phyloP scores from a whole-genome alignment of 1,140 invertebrate genomes.

The Bombus consobrinus region DNA sequence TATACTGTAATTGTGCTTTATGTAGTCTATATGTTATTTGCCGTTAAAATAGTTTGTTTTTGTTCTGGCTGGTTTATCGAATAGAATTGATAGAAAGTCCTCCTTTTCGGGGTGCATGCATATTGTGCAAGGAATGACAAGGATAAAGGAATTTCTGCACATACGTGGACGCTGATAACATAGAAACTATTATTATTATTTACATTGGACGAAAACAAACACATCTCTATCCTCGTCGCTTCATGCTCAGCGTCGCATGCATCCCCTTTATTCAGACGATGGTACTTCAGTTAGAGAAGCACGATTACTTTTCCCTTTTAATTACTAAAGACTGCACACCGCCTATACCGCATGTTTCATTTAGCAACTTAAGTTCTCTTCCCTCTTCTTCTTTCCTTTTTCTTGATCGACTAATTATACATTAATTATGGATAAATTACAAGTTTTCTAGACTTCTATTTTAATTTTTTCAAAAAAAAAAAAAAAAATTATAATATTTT shows the following conservation, averaged over 20 bases:
- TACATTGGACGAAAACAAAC: not conserved
- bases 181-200: not conserved
- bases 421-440: slow-evolving; percentile 5
- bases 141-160: not conserved
- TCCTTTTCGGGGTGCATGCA: slow-evolving; percentile 28
- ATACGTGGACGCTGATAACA: not conserved
- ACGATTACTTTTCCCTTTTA: slow-evolving; percentile 42
- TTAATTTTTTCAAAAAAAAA: not conserved
- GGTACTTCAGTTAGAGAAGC: slow-evolving; percentile 43
- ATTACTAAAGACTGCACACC: slow-evolving; percentile 42
- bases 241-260: slow-evolving; percentile 13
- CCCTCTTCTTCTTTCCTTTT: not conserved
- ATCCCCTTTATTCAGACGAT: slow-evolving; percentile 28
- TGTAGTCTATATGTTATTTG: slow-evolving; percentile 77
- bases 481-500: not conserved
- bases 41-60: slow-evolving; percentile 63
- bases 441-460: not conserved
- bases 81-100: slow-evolving; percentile 2
- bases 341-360: slow-evolving; percentile 45
- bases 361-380: slow-evolving; percentile 35
- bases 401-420: slow-evolving; percentile 27
- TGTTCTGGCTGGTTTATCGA: slow-evolving; percentile 18
- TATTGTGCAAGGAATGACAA: slow-evolving; percentile 21
- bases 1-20: slow-evolving; percentile 82
- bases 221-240: slow-evolving; percentile 27